phyloP scores from a whole-genome alignment of 1,140 invertebrate species.

The Meloidogyne chitwoodi region DNA sequence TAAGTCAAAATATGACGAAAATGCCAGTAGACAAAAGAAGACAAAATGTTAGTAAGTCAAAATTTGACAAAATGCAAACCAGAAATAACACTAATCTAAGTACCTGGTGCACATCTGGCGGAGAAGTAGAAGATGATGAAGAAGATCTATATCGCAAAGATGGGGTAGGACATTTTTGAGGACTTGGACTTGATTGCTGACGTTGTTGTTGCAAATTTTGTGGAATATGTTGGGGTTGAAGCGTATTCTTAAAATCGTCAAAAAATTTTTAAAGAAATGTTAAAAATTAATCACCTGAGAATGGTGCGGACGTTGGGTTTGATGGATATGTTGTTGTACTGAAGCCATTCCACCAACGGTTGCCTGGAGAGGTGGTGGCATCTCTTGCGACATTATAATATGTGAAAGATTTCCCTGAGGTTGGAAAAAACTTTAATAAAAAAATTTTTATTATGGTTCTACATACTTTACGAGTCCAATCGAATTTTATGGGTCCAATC shows the following conservation, averaged over 20 bases:
- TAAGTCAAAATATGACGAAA: no score
- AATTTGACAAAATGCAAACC: no score
- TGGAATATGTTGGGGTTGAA: not conserved
- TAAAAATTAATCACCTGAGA: not conserved
- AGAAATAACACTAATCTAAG: no score
- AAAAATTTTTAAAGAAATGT: not conserved
- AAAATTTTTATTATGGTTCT: no score
- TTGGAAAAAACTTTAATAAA: slow-evolving; percentile 18
- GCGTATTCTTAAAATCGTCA: not conserved
- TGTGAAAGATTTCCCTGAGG: slow-evolving; percentile 40
- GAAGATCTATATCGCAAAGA: not conserved
- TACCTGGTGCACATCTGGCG: not conserved
- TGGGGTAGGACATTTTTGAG: not conserved
- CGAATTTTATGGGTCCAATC: no score
- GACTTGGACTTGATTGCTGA: not conserved
- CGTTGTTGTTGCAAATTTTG: not conserved
- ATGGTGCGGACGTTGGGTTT: not conserved
- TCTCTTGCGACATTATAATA: slow-evolving; percentile 48
- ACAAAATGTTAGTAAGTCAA: no score
- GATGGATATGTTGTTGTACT: not conserved
- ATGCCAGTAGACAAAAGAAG: no score
- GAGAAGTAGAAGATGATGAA: not conserved
- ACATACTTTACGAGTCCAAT: no score
- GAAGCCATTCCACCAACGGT: not conserved
- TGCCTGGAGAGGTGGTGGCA: not conserved